Evolutionary conservation across 1,140 invertebrate genomes (phyloP).

Genomic region (Drosophila albomicans): DNA sequence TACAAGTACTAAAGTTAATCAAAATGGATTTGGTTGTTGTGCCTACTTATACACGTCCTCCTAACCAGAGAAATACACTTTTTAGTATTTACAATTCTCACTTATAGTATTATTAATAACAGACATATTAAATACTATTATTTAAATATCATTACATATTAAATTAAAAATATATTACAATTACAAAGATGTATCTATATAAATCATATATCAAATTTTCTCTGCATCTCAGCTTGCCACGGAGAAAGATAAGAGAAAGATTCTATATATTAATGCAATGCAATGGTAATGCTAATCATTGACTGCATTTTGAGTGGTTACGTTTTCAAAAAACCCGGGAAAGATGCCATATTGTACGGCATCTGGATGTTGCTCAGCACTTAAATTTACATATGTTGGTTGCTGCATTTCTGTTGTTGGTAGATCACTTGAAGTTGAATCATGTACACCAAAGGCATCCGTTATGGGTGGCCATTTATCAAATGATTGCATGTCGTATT

Average conservation of each 20-base stretch:
- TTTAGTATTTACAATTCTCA: background rate
- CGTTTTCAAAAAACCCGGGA: slow-evolving; percentile 81
- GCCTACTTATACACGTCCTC: background rate
- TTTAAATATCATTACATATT: too few species aligned
- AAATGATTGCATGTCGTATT: slow-evolving; percentile 86
- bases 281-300: background rate
- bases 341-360: slow-evolving; percentile 76
- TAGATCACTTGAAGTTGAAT: slow-evolving; percentile 18
- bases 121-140: background rate
- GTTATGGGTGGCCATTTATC: slow-evolving; percentile 87
- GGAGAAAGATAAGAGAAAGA: background rate
- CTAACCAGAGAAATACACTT: background rate
- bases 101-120: background rate
- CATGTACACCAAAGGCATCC: slow-evolving; percentile 80
- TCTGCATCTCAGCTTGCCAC: background rate
- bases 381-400: slow-evolving; percentile 80
- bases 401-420: slow-evolving; percentile 33
- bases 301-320: slow-evolving; percentile 6
- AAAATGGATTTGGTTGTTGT: background rate
- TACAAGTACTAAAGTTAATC: background rate
- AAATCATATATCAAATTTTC: background rate
- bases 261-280: too few species aligned
- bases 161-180: too few species aligned
- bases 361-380: slow-evolving; percentile 85
- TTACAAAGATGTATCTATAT: background rate